Evolutionary conservation across 2,888 invertebrate species (phyloP), one percentile per base, ranked within the genome.

Genomic region (Parasteatoda lunata): DNA sequence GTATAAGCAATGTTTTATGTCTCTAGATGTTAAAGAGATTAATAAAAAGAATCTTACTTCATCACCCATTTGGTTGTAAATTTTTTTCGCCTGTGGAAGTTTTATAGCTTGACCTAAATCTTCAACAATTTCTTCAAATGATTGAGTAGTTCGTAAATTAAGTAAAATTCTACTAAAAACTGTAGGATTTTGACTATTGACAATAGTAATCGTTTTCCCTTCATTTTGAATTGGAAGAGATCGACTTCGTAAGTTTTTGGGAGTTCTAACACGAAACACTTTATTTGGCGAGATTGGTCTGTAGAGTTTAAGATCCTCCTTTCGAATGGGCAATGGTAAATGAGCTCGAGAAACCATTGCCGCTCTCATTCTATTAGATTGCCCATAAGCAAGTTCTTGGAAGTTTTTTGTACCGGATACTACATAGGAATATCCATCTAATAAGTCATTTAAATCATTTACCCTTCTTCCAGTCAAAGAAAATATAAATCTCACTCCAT

Each of bases 341-440:
- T 86, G 87, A n/a, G 85, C 82, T 30, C 82, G 49, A 0, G 76
- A 76, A 48, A 84, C 84, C 5, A 79, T 59, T n/a, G 88, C 78
- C 13, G 88, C 69, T 30, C 88, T 65, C 77, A 86, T 78, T 15
- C 88, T 68, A 65, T 79, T 79, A 5, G 80, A 72, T 47, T 86
- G 83, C 9, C 90, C 90, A 79, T 90, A 90, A 13, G 89, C 84
- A 65, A 89, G 89, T 77, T 82, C 89, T 11, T 97, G 97, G 92
- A 97, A 97, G n/a, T 95, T 95, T 92, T 96, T 96, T 91, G 96
- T 96, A 4, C 97, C 97, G 8, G 98, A 97, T 64, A 97, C 97
- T 89, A 98, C 97, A 92, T 98, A 98, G 9, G 96, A 96, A 45
- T 96, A 96, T 30, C 97, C 97, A 91, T 97, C 97, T 91, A 97